Base-by-base conservation (phyloP, 92 coral and sea anemone genomes). In the Porites lobata region DNA sequence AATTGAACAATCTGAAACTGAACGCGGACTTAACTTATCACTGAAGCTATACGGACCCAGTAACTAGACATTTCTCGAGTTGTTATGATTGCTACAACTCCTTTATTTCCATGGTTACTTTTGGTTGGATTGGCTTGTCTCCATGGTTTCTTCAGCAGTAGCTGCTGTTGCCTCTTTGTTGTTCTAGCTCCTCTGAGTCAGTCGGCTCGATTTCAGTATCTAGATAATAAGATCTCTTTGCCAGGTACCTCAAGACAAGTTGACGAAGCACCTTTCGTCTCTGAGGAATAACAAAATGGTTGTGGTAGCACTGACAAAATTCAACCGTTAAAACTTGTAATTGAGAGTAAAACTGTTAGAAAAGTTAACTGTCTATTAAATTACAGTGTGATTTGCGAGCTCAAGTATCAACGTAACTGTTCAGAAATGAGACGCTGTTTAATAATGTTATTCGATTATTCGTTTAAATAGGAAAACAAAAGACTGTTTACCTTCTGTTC, bases 191-290 rank as follows among this genome's bases (percentile, higher is more conserved):
- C 18, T 70, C 78, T 18, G 78, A 29, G 51, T 82, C 86, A 24
- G 1, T 32, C 20, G 69, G 43, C 78, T 70, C 69, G 29, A 47
- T 19, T 15, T 68, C 86, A 57, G 9, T 43, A 77, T 70, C 77
- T 52, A 72, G 2, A 51, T 50, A 51, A 58, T 18, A 79, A 12
- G 74, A 65, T 70, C 32, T 69, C 69, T 70, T 72, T 12, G 52
- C 56, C 58, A 82, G 57, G 77, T 69, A 70, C 86, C 78, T 70
- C 77, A 82, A 50, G 53, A 82, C 2, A 56, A 82, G 86, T 9
- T 18, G 66, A 11, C 86, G 70, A 24, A 82, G 69, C 66, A 82
- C 86, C 38, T 56, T 69, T n/a, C 78, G 86, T 56, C 86, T 82
- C 86, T 82, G 43, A 8, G 13, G 58, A 70, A 50, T 38, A 73